Percentiles rank a stretch among this genome's conserved stretches.
Evolutionary conservation across 2,113 vertebrate species (phyloP).

Genomic region (Archocentrus centrarchus): DNA sequence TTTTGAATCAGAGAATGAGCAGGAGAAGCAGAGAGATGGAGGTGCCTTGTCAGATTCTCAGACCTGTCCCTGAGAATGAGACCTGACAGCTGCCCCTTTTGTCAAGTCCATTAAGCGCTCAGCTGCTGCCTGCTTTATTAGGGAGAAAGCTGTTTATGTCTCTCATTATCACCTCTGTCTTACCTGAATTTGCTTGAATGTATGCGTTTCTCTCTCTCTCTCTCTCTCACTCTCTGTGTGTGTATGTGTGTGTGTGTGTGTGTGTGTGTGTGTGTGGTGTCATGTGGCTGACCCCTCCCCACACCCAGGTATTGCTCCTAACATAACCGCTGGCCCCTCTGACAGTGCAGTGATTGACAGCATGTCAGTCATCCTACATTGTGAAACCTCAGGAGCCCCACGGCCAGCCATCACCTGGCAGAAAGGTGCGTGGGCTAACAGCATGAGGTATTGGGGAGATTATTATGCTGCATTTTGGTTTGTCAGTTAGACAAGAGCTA

Average conservation of each 20-base stretch:
- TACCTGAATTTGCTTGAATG: slow-evolving; percentile 45
- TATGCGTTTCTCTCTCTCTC: slow-evolving; percentile 5
- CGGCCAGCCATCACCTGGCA: slow-evolving; percentile 98
- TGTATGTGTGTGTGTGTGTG: background rate
- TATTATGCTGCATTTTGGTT: slow-evolving; percentile 40
- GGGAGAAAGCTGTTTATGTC: slow-evolving; percentile 64
- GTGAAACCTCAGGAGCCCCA: slow-evolving; percentile 94
- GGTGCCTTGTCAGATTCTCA: slow-evolving; percentile 62
- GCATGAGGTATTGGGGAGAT: slow-evolving; percentile 19
- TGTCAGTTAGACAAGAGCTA: slow-evolving; percentile 20
- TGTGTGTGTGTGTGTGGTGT: slow-evolving; percentile 15
- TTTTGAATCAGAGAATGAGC: slow-evolving; percentile 64
- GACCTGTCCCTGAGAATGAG: slow-evolving; percentile 59
- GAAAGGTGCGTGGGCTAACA: slow-evolving; percentile 85
- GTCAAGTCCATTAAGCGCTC: slow-evolving; percentile 71
- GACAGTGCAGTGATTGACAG: slow-evolving; percentile 97
- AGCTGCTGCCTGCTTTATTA: slow-evolving; percentile 65
- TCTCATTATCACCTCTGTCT: slow-evolving; percentile 70
- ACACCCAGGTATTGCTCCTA: slow-evolving; percentile 92
- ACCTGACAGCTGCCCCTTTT: slow-evolving; percentile 66
- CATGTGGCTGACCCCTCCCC: slow-evolving; percentile 30
- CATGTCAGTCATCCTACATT: slow-evolving; percentile 92
- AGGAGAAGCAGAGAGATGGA: slow-evolving; percentile 35
- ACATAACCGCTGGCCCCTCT: slow-evolving; percentile 94
- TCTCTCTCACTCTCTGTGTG: background rate